These are phyloP conservation scores for Peromyscus californicus DNA, from an alignment of 2,113 vertebrate genomes.

Conservation along the genomic window DNA sequence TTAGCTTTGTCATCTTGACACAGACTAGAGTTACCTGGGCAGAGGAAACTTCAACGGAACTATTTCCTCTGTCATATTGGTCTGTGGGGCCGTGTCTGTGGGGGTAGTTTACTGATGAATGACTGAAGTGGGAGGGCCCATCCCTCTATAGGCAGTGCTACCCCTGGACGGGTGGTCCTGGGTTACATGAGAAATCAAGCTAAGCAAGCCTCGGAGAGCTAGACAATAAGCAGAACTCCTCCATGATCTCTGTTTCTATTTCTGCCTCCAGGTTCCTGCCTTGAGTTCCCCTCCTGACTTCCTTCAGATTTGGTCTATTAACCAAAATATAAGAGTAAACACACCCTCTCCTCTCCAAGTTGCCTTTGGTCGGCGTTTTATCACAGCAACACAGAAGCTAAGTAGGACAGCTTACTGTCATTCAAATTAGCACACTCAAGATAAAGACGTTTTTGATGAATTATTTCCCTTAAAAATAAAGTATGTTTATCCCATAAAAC, in stretches of 20 bases:
- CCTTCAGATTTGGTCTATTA: neutral
- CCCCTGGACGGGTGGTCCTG: neutral
- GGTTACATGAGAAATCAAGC: neutral
- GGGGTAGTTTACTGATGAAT: neutral
- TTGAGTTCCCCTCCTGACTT: neutral
- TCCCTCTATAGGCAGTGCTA: neutral
- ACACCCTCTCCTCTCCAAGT: neutral
- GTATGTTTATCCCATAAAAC: neutral
- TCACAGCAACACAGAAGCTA: neutral
- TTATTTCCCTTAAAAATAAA: conserved; percentile 11
- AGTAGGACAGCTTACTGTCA: neutral
- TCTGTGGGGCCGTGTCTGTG: neutral
- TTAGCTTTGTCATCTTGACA: neutral
- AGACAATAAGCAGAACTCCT: neutral
- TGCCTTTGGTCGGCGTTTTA: neutral
- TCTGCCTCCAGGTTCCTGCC: neutral
- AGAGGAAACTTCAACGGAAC: neutral
- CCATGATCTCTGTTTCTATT: neutral
- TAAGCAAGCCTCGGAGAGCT: neutral
- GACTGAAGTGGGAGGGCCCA: neutral
- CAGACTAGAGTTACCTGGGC: neutral
- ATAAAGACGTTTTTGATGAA: neutral
- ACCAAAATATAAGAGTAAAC: neutral
- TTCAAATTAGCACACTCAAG: neutral
- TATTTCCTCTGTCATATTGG: neutral